Percentiles rank a stretch among this genome's conserved stretches.
Evolutionary conservation across 2,113 vertebrate genomes (phyloP).

Genomic region (Platysternon megacephalum): DNA sequence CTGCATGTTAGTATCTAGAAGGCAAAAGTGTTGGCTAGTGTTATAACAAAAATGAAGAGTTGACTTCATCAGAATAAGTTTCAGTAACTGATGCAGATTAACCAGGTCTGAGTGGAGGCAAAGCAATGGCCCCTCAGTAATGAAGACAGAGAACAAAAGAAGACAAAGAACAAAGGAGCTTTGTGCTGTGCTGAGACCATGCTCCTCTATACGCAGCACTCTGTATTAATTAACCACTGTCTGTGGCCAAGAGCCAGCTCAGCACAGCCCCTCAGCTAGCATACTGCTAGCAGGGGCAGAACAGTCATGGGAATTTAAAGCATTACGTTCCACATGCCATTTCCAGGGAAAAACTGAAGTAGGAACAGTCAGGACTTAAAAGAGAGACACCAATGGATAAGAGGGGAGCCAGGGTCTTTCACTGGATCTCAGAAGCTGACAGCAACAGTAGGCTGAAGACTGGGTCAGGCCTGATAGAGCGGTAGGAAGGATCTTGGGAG

Average conservation of each 20-base stretch:
- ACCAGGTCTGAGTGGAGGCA: slow-evolving; percentile 37
- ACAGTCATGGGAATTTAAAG: not conserved
- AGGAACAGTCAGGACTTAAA: not conserved
- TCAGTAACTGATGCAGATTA: slow-evolving; percentile 45
- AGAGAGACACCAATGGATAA: not conserved
- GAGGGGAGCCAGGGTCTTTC: not conserved
- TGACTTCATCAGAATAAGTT: slow-evolving; percentile 40
- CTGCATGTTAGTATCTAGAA: not conserved
- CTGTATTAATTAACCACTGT: slow-evolving; percentile 40
- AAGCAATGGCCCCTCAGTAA: slow-evolving; percentile 32
- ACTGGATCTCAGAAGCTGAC: not conserved
- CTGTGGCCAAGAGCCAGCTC: not conserved
- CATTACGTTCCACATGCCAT: not conserved
- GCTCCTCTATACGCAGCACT: not conserved
- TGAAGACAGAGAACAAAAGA: slow-evolving; percentile 51
- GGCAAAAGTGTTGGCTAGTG: slow-evolving; percentile 32
- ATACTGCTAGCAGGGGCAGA: not conserved
- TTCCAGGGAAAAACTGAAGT: not conserved
- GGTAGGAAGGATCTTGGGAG: fast-evolving
- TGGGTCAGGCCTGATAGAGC: fast-evolving
- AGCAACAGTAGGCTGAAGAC: not conserved
- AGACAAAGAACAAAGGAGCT: slow-evolving; percentile 41
- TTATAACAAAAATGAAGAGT: slow-evolving; percentile 49
- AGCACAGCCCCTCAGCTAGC: not conserved
- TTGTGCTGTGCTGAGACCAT: not conserved